These are phyloP conservation scores for Aurelia coerulea DNA, from an alignment of 30 jellyfish, hydroid and myxozoan species.

Conservation along the genomic window DNA sequence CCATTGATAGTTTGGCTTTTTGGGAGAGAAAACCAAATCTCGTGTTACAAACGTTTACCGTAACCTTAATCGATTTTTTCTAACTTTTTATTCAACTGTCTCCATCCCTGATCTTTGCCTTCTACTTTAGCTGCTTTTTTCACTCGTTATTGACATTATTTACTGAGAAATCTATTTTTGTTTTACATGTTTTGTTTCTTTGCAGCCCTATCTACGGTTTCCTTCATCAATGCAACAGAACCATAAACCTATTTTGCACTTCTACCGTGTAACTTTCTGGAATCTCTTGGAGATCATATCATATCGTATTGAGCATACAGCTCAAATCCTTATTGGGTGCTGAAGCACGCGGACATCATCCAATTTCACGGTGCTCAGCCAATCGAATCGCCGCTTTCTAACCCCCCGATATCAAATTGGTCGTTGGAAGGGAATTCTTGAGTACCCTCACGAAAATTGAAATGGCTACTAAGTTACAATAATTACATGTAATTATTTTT, in stretches of 20 bases:
- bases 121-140: slow-evolving; percentile 19
- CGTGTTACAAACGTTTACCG: no score
- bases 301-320: neutral
- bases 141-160: slow-evolving; percentile 5
- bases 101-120: slow-evolving; percentile 5
- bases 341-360: no score
- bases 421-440: no score
- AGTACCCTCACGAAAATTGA: no score
- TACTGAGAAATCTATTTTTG: neutral
- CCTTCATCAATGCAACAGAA: slow-evolving; percentile 10
- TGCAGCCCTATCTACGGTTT: slow-evolving; percentile 17
- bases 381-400: no score
- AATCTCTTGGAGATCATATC: slow-evolving; percentile 10
- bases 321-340: neutral
- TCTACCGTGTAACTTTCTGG: slow-evolving; percentile 7
- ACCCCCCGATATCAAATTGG: no score
- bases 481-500: no score
- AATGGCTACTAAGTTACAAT: no score
- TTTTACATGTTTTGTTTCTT: neutral
- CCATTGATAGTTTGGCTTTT: no score
- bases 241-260: neutral
- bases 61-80: neutral
- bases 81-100: neutral
- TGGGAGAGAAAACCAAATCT: no score
- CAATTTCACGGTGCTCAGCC: no score